Conservation (phyloP, 2,888 invertebrate species). For the Bursaphelenchus okinawaensis region DNA sequence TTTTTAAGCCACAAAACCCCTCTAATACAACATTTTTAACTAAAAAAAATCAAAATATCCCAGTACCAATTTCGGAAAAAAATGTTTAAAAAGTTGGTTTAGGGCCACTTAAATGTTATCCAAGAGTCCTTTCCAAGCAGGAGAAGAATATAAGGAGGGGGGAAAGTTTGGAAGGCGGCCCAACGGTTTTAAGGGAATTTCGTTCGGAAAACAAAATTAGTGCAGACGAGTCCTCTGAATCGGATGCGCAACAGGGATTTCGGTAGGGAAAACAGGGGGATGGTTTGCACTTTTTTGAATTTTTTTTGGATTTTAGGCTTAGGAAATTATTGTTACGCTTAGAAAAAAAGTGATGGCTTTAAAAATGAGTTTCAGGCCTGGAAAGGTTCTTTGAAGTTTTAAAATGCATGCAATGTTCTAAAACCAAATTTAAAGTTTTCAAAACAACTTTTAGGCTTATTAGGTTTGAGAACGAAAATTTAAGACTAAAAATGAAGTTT, state of each 20-base stretch:
- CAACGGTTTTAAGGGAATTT: background rate
- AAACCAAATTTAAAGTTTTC: too few relatives aligned
- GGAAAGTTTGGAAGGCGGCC: background rate
- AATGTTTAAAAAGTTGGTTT: background rate
- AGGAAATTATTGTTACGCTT: background rate
- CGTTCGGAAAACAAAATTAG: background rate
- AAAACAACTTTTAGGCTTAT: too few relatives aligned
- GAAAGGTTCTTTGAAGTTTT: too few relatives aligned
- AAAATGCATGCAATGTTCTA: too few relatives aligned
- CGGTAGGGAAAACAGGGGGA: background rate
- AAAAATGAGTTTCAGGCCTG: too few relatives aligned
- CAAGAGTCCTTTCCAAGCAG: background rate
- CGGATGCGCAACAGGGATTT: background rate
- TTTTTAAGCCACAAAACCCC: too few relatives aligned
- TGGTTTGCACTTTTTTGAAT: background rate
- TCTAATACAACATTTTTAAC: too few relatives aligned
- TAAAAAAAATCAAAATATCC: too few relatives aligned
- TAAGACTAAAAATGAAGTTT: too few relatives aligned
- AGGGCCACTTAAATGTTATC: background rate
- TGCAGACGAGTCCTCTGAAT: background rate
- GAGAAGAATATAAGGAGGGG: background rate
- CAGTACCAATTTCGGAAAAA: too few relatives aligned
- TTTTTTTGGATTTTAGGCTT: background rate
- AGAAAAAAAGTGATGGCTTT: too few relatives aligned
- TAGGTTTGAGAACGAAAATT: too few relatives aligned